Evolutionary conservation across 2,113 vertebrate species (phyloP), one percentile per base, ranked within the genome.

Genomic region (Pluvianellus socialis): DNA sequence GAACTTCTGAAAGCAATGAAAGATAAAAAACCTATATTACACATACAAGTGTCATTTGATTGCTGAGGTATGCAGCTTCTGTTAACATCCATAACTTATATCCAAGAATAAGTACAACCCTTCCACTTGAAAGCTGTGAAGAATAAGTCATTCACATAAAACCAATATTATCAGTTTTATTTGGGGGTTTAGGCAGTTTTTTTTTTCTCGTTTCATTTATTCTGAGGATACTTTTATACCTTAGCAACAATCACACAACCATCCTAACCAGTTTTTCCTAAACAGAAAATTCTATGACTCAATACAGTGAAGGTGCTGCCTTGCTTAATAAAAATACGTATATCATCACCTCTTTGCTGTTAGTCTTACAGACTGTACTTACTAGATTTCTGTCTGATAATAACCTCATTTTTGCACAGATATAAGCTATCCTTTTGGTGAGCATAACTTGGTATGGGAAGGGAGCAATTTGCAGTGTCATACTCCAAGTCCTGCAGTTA

Each of bases 381-480:
- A 32, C 1, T 53, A 59, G 16, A 59, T 47, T 68, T 80, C 20
- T 61, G 23, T 13, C 9, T 4, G 13, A 27, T 40, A 52, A 44
- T 3, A n/a, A 24, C 2, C 2, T 50, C 0, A 28, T 44, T 44
- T 62, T 40, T 42, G 30, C 27, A 74, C 50, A 42, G 4, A 28
- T 38, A 32, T 6, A 17, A 65, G 9, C 6, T 33, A 2, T 30
- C 23, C 14, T 71, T 75, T 58, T 38, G 3, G 2, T 24, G 47
- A 58, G 4, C 0, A 0, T 56, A 87, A 49, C 6, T 52, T 38
- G 14, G 2, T 63, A 32, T 52, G 23, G 16, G 80, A 70, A 13
- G 4, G 32, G 10, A 79, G 23, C 1, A 87, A 59, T 47, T 0
- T 47, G 9, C 70, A 73, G 28, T 2, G 3, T 58, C 22, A 38